Evolutionary conservation across 2,113 vertebrate species (phyloP), one percentile per base, ranked within the genome.

Genomic region (Tautogolabrus adspersus): DNA sequence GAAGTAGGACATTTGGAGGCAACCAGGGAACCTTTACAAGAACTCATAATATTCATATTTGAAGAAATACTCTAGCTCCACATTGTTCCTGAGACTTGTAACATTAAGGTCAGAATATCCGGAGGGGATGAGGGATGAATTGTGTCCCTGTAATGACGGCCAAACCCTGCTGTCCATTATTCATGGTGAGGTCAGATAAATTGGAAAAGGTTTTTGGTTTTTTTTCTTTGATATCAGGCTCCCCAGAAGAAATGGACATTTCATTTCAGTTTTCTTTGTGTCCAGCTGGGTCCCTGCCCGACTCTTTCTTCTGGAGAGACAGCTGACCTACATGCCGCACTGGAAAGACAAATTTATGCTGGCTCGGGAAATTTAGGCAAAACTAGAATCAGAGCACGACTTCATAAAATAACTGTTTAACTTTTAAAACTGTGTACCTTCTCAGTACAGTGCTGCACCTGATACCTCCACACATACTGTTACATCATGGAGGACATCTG

Each of bases 281-380:
- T 68, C 59, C 80, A 71, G 63, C 79, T 82, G 79, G 75, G 75
- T 68, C 63, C 66, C 46, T 21, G 79, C 71, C 62, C 52, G 26
- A 59, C 70, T 70, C 59, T 77, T 65, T 78, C 44, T 70, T 66
- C 75, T 52, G 55, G 23, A 70, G 56, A 60, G 46, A 65, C 30
- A 46, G 52, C 44, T 82, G 84, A 79, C 84, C 84, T 75, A 82
- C 46, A 82, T 82, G 75, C 72, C 15, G 46, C 15, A 18, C 46
- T 49, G 46, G 8, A 58, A 82, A 54, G 23, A 51, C 55, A 16
- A 10, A 47, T 47, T 47, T 38, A 18, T n/a, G 55, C 49, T 70
- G 64, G 47, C 46, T 34, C 44, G 12, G 42, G 61, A 75, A 64
- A 66, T 68, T 37, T 22, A 7, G 18, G 49, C 26, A 61, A 57